A percentile compares a stretch with the other conserved stretches of the same genome.
Conservation (phyloP, 2,888 invertebrate species). For the Aphodius sticticus region DNA sequence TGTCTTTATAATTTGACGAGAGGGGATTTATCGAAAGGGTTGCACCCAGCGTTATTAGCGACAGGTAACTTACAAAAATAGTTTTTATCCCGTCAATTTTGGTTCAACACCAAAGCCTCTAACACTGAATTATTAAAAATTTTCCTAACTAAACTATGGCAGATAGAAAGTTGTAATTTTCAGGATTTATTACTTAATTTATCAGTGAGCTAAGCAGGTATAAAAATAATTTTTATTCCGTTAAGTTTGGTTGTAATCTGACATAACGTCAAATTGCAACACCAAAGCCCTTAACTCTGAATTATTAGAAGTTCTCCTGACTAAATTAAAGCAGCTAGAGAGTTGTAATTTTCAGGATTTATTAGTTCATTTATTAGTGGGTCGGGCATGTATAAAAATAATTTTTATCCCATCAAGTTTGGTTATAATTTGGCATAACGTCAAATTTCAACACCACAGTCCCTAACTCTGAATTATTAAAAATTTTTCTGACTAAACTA, state of each 20-base stretch:
- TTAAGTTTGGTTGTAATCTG: background rate
- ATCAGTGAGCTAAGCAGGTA: background rate
- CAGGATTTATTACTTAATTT: background rate
- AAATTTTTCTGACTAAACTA: no score
- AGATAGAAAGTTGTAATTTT: background rate
- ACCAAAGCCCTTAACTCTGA: background rate
- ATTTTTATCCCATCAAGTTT: background rate
- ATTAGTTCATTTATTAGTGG: background rate
- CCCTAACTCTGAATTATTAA: no score
- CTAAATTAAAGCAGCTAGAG: background rate
- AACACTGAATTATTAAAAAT: background rate
- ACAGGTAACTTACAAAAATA: background rate
- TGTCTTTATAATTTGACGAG: slow-evolving; percentile 77
- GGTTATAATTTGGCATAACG: background rate
- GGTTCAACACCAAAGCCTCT: background rate
- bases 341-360: background rate
- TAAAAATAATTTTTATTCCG: background rate
- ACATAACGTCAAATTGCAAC: background rate
- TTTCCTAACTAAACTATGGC: background rate
- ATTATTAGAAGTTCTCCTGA: background rate
- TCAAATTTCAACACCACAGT: no score
- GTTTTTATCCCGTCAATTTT: background rate
- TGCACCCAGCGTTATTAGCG: slow-evolving; percentile 68
- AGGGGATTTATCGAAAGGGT: slow-evolving; percentile 68
- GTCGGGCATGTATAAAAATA: background rate